Percentiles rank a stretch among this genome's conserved stretches.
Conservation (phyloP, 2,797 vertebrate species). For the Xenopus petersii region DNA sequence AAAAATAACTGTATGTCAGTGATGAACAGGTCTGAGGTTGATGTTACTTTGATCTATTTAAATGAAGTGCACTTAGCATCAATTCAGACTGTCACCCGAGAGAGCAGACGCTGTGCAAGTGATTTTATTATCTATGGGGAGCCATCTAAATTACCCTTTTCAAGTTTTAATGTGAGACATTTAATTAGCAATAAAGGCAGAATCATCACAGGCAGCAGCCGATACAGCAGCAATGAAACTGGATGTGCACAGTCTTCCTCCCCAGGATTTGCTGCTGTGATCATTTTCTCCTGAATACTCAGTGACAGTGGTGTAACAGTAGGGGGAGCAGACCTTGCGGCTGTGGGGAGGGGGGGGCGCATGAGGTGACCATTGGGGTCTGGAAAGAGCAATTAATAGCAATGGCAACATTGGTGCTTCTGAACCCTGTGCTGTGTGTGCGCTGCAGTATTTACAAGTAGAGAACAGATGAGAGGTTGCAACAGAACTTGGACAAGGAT, state of each 20-base stretch:
- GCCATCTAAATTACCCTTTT: slow-evolving; percentile 50
- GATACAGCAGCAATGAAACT: slow-evolving; percentile 33
- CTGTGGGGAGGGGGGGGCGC: no score
- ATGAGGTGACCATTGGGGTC: no score
- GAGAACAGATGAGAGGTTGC: no score
- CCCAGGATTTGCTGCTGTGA: slow-evolving; percentile 5
- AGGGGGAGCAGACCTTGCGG: no score
- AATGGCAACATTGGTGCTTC: no score
- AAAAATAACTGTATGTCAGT: slow-evolving; percentile 25
- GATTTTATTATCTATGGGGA: slow-evolving; percentile 50
- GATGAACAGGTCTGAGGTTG: slow-evolving; percentile 27
- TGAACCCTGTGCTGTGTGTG: no score
- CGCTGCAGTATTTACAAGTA: no score
- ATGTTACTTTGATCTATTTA: slow-evolving; percentile 47
- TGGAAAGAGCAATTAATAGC: no score
- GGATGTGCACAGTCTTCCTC: slow-evolving; percentile 11
- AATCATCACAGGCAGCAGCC: slow-evolving; percentile 35
- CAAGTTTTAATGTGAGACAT: slow-evolving; percentile 49
- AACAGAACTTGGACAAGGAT: no score
- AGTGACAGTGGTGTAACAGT: background rate
- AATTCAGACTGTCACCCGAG: slow-evolving; percentile 42
- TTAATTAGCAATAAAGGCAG: slow-evolving; percentile 48
- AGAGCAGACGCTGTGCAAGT: slow-evolving; percentile 44
- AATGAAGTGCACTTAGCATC: slow-evolving; percentile 49
- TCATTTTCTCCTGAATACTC: slow-evolving; percentile 27